Conservation (phyloP, 2,797 vertebrate species). For the Xenentodon cancila region DNA sequence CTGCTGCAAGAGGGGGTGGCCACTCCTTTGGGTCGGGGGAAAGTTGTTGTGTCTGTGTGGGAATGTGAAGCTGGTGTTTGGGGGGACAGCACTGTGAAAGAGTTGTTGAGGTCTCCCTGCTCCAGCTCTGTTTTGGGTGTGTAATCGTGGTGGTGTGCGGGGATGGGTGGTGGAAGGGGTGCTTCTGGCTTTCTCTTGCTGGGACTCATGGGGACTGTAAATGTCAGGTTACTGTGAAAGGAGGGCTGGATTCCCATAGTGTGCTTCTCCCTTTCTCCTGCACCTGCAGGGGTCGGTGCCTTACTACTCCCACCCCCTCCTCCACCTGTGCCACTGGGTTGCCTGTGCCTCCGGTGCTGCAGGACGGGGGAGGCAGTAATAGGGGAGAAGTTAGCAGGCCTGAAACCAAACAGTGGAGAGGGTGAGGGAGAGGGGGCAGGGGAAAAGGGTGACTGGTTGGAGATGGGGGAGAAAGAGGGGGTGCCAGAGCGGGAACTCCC, state of each 20-base stretch:
- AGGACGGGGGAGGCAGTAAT: slow-evolving; percentile 88
- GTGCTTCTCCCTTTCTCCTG: slow-evolving; percentile 86
- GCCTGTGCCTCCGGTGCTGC: slow-evolving; percentile 85
- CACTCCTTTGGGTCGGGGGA: slow-evolving; percentile 72
- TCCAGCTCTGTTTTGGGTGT: slow-evolving; percentile 82
- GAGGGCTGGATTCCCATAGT: slow-evolving; percentile 84
- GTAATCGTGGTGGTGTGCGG: slow-evolving; percentile 86
- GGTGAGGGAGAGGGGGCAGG: slow-evolving; percentile 91
- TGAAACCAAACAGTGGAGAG: slow-evolving; percentile 91
- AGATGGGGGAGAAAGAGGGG: slow-evolving; percentile 91
- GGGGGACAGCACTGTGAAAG: slow-evolving; percentile 85
- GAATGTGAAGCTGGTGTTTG: slow-evolving; percentile 76
- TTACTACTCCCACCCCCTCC: slow-evolving; percentile 74
- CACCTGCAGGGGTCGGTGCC: slow-evolving; percentile 76
- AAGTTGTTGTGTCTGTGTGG: slow-evolving; percentile 76
- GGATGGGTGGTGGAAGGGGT: slow-evolving; percentile 77
- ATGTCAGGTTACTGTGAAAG: slow-evolving; percentile 89
- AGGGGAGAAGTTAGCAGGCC: slow-evolving; percentile 92
- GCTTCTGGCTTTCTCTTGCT: slow-evolving; percentile 88
- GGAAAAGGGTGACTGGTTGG: slow-evolving; percentile 92
- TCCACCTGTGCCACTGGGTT: slow-evolving; percentile 86
- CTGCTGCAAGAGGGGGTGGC: slow-evolving; percentile 72
- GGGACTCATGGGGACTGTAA: slow-evolving; percentile 93
- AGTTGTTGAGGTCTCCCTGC: slow-evolving; percentile 75
- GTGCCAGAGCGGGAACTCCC: slow-evolving; percentile 92